phyloP scores from a whole-genome alignment of 2,113 vertebrate genomes.

The Cranoglanis bouderius region DNA sequence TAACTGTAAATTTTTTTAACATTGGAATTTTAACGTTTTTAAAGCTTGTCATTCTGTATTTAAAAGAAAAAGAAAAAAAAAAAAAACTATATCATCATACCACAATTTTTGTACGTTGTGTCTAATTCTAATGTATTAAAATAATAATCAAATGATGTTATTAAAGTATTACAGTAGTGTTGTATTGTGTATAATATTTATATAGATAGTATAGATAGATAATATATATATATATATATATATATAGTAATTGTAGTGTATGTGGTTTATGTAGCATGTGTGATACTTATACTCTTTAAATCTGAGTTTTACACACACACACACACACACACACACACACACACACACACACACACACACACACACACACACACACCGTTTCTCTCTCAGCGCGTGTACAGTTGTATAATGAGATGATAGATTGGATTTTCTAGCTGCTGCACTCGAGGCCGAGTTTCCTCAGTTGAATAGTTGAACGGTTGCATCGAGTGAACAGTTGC shows the following conservation, averaged over 20 bases:
- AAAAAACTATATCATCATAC: background rate
- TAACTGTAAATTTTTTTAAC: background rate
- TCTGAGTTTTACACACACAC: background rate
- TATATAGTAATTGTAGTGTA: background rate
- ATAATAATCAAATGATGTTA: background rate
- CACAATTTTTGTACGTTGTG: background rate
- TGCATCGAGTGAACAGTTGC: conserved; percentile 2
- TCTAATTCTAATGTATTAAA: background rate
- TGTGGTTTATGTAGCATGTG: background rate
- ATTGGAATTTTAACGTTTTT: background rate
- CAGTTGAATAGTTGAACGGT: background rate
- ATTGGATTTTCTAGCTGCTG: conserved; percentile 1
- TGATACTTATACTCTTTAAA: background rate
- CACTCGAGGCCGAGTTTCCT: background rate
- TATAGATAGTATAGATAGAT: too few relatives aligned
- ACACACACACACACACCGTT: background rate
- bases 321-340: background rate
- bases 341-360: background rate
- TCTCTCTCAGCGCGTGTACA: background rate
- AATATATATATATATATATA: too few relatives aligned
- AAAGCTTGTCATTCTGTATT: background rate
- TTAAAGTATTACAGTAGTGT: background rate
- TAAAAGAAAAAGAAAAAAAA: too few relatives aligned
- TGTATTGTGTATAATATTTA: too few relatives aligned
- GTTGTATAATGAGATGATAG: conserved; percentile 23